These are phyloP conservation scores for Phania funesta DNA, from an alignment of 2,888 invertebrate genomes.

Conservation along the genomic window DNA sequence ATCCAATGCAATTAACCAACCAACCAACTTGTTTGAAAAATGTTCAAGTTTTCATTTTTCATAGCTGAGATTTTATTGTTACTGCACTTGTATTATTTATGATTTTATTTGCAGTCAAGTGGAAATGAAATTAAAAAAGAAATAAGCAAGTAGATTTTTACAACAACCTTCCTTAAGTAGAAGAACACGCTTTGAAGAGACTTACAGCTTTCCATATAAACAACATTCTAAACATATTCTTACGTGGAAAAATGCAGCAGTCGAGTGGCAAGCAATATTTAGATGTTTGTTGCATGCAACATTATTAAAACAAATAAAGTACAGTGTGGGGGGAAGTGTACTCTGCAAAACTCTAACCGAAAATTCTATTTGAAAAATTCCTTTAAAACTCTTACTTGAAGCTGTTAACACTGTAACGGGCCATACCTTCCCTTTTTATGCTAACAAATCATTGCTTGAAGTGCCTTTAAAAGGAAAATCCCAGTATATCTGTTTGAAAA, in stretches of 20 bases:
- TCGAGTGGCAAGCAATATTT: constrained; percentile 10
- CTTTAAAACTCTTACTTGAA: background rate
- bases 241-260: constrained; percentile 28
- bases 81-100: constrained; percentile 45
- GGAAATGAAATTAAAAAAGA: constrained; percentile 55
- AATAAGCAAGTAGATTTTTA: background rate
- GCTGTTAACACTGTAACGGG: background rate
- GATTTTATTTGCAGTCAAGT: constrained; percentile 61
- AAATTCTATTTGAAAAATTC: background rate
- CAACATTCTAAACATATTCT: constrained; percentile 52
- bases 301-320: background rate
- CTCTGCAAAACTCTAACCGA: background rate
- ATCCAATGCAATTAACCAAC: constrained; percentile 22
- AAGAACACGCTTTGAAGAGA: background rate
- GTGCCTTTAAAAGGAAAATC: background rate
- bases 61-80: constrained; percentile 37
- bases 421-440: background rate
- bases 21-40: constrained; percentile 49
- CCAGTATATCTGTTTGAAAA: background rate
- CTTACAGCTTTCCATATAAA: constrained; percentile 15
- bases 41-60: constrained; percentile 29
- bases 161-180: constrained; percentile 51
- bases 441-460: background rate
- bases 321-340: background rate
- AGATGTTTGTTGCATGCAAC: constrained; percentile 46